These are phyloP conservation scores for Macropodus opercularis DNA, from an alignment of 2,797 vertebrate species.

Conservation along the genomic window DNA sequence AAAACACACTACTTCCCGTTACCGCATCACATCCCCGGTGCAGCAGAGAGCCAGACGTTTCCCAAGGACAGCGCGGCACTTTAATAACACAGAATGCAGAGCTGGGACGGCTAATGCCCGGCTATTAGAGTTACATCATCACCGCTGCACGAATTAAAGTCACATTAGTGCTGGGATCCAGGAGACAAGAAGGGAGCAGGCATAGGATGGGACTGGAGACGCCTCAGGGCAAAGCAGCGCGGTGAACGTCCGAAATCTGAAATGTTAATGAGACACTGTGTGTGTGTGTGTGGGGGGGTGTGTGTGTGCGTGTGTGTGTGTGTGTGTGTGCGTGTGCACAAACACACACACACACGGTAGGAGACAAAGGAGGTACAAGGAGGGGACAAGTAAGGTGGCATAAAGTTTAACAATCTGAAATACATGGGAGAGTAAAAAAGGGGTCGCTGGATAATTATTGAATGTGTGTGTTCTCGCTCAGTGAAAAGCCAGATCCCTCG, in stretches of 20 bases:
- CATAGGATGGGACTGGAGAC: constrained; percentile 44
- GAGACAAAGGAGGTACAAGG: neutral
- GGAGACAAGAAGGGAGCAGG: constrained; percentile 36
- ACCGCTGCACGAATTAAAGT: constrained; percentile 68
- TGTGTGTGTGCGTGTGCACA: too few relatives aligned
- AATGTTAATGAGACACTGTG: constrained; percentile 58
- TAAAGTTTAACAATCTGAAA: constrained; percentile 30
- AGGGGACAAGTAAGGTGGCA: constrained; percentile 19
- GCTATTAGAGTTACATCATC: constrained; percentile 74
- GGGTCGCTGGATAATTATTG: neutral
- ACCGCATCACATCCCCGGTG: constrained; percentile 23
- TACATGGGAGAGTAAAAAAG: constrained; percentile 7
- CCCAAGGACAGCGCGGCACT: constrained; percentile 65
- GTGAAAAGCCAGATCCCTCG: constrained; percentile 26
- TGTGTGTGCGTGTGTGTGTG: neutral
- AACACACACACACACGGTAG: too few relatives aligned
- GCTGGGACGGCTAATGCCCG: constrained; percentile 54
- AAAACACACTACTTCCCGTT: constrained; percentile 42
- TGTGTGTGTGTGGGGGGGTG: constrained; percentile 11
- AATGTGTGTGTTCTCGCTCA: neutral
- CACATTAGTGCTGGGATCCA: constrained; percentile 58
- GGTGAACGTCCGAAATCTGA: constrained; percentile 53
- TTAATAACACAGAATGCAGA: constrained; percentile 61
- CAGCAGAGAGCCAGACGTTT: constrained; percentile 50
- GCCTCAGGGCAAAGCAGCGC: constrained; percentile 49